Conservation (phyloP, 1,140 invertebrate species). For the Trypoxylus dichotomus region DNA sequence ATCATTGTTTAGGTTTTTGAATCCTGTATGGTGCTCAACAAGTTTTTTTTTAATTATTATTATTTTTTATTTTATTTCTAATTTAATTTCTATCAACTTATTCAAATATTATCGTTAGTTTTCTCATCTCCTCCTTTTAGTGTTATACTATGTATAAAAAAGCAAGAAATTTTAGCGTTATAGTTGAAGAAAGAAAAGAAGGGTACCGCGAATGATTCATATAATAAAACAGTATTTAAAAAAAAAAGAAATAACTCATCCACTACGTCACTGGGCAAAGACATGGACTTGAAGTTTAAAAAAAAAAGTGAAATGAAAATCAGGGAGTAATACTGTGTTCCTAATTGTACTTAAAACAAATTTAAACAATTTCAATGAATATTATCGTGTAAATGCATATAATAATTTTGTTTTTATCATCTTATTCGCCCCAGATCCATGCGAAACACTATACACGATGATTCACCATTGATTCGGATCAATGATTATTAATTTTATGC, state of each 20-base stretch:
- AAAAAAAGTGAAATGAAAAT: neutral
- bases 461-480: too few species aligned
- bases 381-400: constrained; percentile 19
- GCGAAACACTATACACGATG: too few species aligned
- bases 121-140: neutral
- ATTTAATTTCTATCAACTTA: neutral
- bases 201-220: neutral
- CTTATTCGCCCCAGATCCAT: neutral
- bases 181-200: neutral
- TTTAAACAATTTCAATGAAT: neutral
- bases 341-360: constrained; percentile 15
- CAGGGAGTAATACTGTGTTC: constrained; percentile 18
- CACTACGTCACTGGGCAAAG: neutral
- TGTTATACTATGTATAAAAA: neutral
- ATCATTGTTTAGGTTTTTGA: constrained; percentile 9
- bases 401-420: too few species aligned
- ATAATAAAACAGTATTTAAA: neutral
- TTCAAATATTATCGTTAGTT: neutral
- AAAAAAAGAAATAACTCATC: neutral
- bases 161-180: neutral
- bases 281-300: neutral
- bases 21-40: constrained; percentile 18
- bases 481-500: too few species aligned
- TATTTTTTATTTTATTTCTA: constrained; percentile 3
- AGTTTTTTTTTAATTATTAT: constrained; percentile 10